Percentiles rank a stretch among this genome's conserved stretches.
These are phyloP conservation scores for Nephrotoma guestfalica DNA, from an alignment of 2,888 invertebrate species.

Conservation along the genomic window DNA sequence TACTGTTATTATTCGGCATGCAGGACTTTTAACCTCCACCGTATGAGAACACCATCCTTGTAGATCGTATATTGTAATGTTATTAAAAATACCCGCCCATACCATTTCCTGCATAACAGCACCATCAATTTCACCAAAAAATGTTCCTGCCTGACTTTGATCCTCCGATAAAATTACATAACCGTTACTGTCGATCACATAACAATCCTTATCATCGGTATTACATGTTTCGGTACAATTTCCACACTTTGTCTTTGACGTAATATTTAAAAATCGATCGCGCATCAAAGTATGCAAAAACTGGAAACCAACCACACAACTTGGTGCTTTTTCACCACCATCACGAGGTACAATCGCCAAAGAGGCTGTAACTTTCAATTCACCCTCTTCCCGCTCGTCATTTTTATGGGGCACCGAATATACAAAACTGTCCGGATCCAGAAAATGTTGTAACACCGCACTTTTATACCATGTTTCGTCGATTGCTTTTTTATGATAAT, in stretches of 20 bases:
- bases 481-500: slow-evolving; percentile 57
- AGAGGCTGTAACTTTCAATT: slow-evolving; percentile 61
- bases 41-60: slow-evolving; percentile 58
- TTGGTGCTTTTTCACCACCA: slow-evolving; percentile 61
- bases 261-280: slow-evolving; percentile 53
- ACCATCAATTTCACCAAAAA: slow-evolving; percentile 72
- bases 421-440: slow-evolving; percentile 61
- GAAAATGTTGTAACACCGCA: slow-evolving; percentile 70
- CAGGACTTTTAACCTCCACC: slow-evolving; percentile 25
- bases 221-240: slow-evolving; percentile 41
- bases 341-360: slow-evolving; percentile 73
- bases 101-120: slow-evolving; percentile 65
- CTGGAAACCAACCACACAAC: slow-evolving; percentile 79
- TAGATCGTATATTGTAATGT: slow-evolving; percentile 68
- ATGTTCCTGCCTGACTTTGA: slow-evolving; percentile 55
- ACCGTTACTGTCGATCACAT: slow-evolving; percentile 83
- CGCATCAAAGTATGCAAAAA: slow-evolving; percentile 58
- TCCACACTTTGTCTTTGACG: slow-evolving; percentile 38
- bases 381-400: slow-evolving; percentile 33
- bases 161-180: slow-evolving; percentile 64
- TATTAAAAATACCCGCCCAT: slow-evolving; percentile 52
- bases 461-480: slow-evolving; percentile 88
- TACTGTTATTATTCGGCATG: slow-evolving; percentile 21
- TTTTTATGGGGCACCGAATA: slow-evolving; percentile 53
- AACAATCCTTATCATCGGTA: slow-evolving; percentile 57